Base-by-base conservation (phyloP, 2,113 vertebrate genomes). In the Odocoileus virginianus region DNA sequence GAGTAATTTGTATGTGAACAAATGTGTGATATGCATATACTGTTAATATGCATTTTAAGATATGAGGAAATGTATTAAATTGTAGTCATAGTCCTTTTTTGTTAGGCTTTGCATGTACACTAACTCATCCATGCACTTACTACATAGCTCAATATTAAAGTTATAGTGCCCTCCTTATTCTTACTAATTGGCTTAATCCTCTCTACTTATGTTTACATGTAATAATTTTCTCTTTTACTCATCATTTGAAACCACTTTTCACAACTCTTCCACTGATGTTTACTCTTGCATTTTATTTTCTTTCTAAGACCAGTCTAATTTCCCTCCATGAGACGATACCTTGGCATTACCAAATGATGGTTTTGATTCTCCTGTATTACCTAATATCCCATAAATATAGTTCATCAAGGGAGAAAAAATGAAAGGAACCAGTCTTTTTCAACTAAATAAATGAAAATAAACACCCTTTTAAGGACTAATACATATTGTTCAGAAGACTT, bases 351-450 rank as follows among this genome's bases (percentile, higher is more conserved):
- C 50, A 93, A 95, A 92, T 71, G 33, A 74, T 83, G 19, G 78
- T 87, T 91, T 64, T 76, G 40, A 96, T 87, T 86, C 84, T 92
- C 93, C 74, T 81, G 27, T 58, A 45, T 89, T 86, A 81, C 50
- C 45, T 54, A 50, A 91, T 74, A 76, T 36, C 45, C n/a, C 33
- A 1, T 52, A 93, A 58, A 9, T 81, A 25, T 93, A 74, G 33
- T 57, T 95, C 76, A 94, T 67, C 33, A 86, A 88, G 1, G 13
- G 5, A 87, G 16, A 43, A 83, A 57, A 96, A 64, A 67, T 87
- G 61, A 95, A 96, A 92, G 74, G 64, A 71, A 84, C 90, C 52
- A 36, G 21, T 79, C 25, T 87, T 95, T 64, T 95, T 82, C 47
- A 78, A n/a, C 43, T 45, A 71, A 74, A 85, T 27, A 74, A 61